A percentile compares a stretch with the other conserved stretches of the same genome.
Conservation (phyloP, 2,797 vertebrate species). For the Coregonus sp. region DNA sequence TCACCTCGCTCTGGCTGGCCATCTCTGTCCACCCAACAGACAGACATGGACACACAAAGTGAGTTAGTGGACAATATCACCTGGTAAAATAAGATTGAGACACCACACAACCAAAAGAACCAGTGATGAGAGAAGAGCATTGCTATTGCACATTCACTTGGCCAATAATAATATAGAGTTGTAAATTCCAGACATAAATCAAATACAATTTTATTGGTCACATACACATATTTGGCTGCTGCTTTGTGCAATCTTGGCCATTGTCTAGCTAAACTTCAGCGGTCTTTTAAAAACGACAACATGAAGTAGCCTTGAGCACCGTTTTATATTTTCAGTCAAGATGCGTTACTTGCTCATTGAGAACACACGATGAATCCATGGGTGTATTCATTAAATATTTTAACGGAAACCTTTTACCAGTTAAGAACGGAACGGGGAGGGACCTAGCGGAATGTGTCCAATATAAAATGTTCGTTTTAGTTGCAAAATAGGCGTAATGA, state of each 20-base stretch:
- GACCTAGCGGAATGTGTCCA: too few relatives aligned
- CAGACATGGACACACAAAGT: neutral
- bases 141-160: neutral
- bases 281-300: neutral
- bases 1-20: constrained; percentile 60
- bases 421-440: too few relatives aligned
- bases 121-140: neutral
- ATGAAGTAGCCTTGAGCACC: neutral
- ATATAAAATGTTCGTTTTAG: too few relatives aligned
- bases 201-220: too few relatives aligned
- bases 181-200: neutral
- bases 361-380: neutral
- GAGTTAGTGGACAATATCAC: neutral
- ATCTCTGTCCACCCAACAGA: constrained; percentile 54
- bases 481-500: too few relatives aligned
- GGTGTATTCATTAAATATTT: too few relatives aligned
- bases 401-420: too few relatives aligned
- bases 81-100: neutral
- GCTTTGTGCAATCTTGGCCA: neutral
- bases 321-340: neutral
- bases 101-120: neutral
- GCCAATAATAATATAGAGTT: neutral
- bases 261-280: neutral
- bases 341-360: neutral
- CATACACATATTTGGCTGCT: neutral